phyloP scores from a whole-genome alignment of 2,888 invertebrate genomes.

The Nomada goodeniana region DNA sequence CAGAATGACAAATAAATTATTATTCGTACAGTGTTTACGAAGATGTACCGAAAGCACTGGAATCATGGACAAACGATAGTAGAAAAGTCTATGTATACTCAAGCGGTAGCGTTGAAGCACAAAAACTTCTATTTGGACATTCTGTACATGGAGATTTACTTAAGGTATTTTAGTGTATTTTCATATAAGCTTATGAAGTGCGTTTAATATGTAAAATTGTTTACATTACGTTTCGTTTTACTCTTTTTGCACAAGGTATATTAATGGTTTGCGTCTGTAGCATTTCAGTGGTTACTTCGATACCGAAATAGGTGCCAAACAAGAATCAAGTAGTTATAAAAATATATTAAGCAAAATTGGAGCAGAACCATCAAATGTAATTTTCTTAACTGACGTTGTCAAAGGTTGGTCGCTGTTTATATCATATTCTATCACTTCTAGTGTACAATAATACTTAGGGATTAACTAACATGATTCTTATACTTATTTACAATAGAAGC shows the following conservation, averaged over 20 bases:
- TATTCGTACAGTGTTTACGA: slow-evolving; percentile 90
- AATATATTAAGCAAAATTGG: slow-evolving; percentile 90
- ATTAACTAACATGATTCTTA: not conserved
- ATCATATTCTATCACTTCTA: not conserved
- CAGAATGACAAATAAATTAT: slow-evolving; percentile 28
- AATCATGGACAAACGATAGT: slow-evolving; percentile 89
- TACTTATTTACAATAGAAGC: slow-evolving; percentile 88
- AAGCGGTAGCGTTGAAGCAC: slow-evolving; percentile 95
- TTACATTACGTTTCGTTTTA: not conserved
- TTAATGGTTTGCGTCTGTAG: slow-evolving; percentile 78
- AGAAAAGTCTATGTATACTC: slow-evolving; percentile 94
- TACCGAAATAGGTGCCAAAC: slow-evolving; percentile 93
- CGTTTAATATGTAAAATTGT: not conserved
- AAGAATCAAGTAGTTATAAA: slow-evolving; percentile 91
- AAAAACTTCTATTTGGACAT: slow-evolving; percentile 93
- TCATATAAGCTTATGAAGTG: not conserved
- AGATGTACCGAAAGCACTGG: slow-evolving; percentile 92
- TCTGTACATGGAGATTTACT: slow-evolving; percentile 91
- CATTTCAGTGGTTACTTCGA: slow-evolving; percentile 93
- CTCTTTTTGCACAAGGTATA: slow-evolving; percentile 12
- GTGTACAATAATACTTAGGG: not conserved
- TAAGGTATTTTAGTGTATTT: slow-evolving; percentile 80
- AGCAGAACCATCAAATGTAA: slow-evolving; percentile 88
- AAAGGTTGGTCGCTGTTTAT: slow-evolving; percentile 86
- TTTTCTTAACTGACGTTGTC: slow-evolving; percentile 94